Evolutionary conservation across 2,797 vertebrate species (phyloP).

Genomic region (Gymnopithys bicolor): DNA sequence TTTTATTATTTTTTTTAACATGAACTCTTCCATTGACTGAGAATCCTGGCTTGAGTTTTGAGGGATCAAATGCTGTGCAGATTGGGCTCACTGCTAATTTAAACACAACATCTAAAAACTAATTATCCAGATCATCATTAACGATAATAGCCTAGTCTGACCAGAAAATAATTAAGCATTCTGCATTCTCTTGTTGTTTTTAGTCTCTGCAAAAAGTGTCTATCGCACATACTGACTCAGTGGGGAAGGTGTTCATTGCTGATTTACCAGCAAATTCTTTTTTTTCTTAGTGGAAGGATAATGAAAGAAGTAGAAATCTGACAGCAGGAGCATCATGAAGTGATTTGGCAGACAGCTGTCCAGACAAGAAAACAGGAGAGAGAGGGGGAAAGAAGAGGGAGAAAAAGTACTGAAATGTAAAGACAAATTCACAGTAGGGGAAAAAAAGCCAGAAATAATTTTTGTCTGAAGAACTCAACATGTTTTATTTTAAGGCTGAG

Average conservation of each 20-base stretch:
- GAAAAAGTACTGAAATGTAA: slow-evolving; percentile 7
- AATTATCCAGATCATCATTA: slow-evolving; percentile 71
- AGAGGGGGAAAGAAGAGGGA: background rate
- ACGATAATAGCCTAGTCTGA: slow-evolving; percentile 52
- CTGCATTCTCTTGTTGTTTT: slow-evolving; percentile 55
- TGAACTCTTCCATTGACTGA: background rate
- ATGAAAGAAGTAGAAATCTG: slow-evolving; percentile 56
- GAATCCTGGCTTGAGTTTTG: background rate
- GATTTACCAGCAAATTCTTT: slow-evolving; percentile 53
- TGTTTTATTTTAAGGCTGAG: slow-evolving; percentile 16
- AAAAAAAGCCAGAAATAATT: background rate
- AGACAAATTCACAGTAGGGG: background rate
- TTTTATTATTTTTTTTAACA: background rate
- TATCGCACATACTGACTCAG: background rate
- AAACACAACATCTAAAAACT: slow-evolving; percentile 62
- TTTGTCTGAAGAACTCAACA: background rate
- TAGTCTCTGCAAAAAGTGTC: slow-evolving; percentile 35
- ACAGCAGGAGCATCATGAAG: slow-evolving; percentile 44
- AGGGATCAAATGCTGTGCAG: slow-evolving; percentile 33
- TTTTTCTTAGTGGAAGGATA: slow-evolving; percentile 41
- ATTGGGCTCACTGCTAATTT: slow-evolving; percentile 54
- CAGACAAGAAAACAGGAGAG: background rate
- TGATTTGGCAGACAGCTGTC: slow-evolving; percentile 39
- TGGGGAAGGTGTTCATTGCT: slow-evolving; percentile 25
- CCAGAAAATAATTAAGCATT: slow-evolving; percentile 69